Percentiles rank a stretch among this genome's conserved stretches.
phyloP scores from a whole-genome alignment of 2,888 invertebrate species.

The Leuctra nigra region DNA sequence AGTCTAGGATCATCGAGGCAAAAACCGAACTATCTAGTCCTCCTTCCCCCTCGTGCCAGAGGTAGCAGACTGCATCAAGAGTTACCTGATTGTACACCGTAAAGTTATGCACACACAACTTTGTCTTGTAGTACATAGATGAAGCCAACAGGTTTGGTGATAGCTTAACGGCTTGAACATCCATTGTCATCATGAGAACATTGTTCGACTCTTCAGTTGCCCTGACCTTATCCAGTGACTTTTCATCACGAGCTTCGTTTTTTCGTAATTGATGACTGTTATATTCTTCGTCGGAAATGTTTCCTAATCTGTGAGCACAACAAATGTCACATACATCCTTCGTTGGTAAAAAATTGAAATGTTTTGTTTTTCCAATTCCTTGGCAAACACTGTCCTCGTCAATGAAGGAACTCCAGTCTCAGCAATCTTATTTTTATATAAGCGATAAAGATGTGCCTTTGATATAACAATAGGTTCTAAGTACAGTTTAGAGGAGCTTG shows the following conservation, averaged over 20 bases:
- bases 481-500: background rate
- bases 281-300: constrained; percentile 27
- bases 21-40: constrained; percentile 30
- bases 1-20: constrained; percentile 26
- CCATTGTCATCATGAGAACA: constrained; percentile 28
- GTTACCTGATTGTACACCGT: constrained; percentile 29
- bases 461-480: constrained; percentile 9
- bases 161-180: constrained; percentile 33
- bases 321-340: constrained; percentile 32
- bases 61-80: constrained; percentile 30
- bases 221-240: constrained; percentile 24
- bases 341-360: constrained; percentile 28
- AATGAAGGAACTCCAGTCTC: no score
- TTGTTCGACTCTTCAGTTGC: constrained; percentile 26
- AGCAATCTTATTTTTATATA: no score
- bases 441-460: no score
- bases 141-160: constrained; percentile 31
- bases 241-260: constrained; percentile 20
- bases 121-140: constrained; percentile 32
- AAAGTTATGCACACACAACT: constrained; percentile 33
- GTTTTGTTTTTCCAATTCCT: background rate
- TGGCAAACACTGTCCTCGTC: background rate
- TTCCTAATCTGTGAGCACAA: constrained; percentile 28
- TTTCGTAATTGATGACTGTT: constrained; percentile 30
- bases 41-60: constrained; percentile 31